Conservation (phyloP, 2,797 vertebrate species). For the Gallinago solitaria region DNA sequence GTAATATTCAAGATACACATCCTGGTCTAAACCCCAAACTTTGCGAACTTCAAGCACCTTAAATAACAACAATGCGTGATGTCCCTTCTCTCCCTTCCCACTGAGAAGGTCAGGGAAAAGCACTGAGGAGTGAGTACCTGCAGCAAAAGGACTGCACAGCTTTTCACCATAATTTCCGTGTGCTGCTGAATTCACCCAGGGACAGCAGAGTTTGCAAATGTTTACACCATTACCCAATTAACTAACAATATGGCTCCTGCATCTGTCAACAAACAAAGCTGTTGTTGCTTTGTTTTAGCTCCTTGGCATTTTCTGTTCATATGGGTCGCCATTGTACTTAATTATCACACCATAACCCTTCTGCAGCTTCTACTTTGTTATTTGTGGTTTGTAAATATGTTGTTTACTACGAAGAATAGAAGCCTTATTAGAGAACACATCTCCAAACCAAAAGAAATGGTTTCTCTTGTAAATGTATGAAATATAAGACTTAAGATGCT, state of each 20-base stretch:
- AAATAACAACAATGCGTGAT: background rate
- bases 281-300: constrained; percentile 88
- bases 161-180: constrained; percentile 69
- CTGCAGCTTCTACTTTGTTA: constrained; percentile 79
- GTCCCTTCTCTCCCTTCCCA: constrained; percentile 25
- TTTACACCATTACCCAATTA: constrained; percentile 99
- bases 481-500: constrained; percentile 15
- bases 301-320: constrained; percentile 81
- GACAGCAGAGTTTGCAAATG: constrained; percentile 94
- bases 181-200: constrained; percentile 83
- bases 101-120: constrained; percentile 37
- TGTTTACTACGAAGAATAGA: constrained; percentile 67
- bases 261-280: constrained; percentile 99
- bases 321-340: constrained; percentile 85
- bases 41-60: constrained; percentile 11
- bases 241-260: constrained; percentile 94
- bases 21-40: background rate
- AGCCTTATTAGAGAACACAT: constrained; percentile 44
- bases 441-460: constrained; percentile 35
- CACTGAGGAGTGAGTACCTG: constrained; percentile 47
- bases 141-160: constrained; percentile 46
- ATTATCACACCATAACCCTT: constrained; percentile 85
- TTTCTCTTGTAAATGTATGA: constrained; percentile 23
- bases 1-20: constrained; percentile 27
- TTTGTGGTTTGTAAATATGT: constrained; percentile 78